A percentile compares a stretch with the other conserved stretches of the same genome.
Conservation (phyloP, 2,113 vertebrate species). For the Cheilinus undulatus region DNA sequence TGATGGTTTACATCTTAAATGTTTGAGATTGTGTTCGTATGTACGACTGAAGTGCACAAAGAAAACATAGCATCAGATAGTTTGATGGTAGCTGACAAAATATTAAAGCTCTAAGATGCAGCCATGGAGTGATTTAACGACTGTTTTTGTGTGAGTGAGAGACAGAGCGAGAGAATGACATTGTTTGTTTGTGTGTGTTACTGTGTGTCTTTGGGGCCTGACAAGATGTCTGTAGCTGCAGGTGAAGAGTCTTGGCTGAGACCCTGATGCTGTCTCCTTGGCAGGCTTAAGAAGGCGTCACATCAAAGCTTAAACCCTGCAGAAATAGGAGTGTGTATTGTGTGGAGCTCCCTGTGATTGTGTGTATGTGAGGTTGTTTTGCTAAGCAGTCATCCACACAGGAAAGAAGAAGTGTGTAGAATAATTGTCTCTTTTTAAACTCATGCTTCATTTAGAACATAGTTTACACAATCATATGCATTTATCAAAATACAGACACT, state of each 20-base stretch:
- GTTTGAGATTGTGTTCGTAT: conserved; percentile 1
- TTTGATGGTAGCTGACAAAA: conserved; percentile 72
- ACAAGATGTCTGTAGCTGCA: conserved; percentile 80
- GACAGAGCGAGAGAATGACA: conserved; percentile 2
- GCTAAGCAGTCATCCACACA: conserved; percentile 35
- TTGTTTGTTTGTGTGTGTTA: conserved; percentile 26
- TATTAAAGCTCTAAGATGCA: conserved; percentile 75
- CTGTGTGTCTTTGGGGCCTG: conserved; percentile 36
- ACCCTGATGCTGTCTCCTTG: conserved; percentile 74
- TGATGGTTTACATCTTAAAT: conserved; percentile 1
- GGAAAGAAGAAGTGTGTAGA: background rate
- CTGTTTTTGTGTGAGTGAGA: conserved; percentile 14
- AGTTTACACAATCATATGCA: no score
- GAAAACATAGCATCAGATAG: conserved; percentile 59
- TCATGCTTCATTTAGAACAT: no score
- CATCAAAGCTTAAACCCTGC: conserved; percentile 73
- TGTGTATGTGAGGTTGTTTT: conserved; percentile 29
- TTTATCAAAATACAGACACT: no score
- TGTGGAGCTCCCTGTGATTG: conserved; percentile 29
- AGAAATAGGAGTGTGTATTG: conserved; percentile 41
- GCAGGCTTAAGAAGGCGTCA: conserved; percentile 64
- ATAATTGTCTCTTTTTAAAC: background rate
- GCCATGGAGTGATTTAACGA: conserved; percentile 39
- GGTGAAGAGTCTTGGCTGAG: conserved; percentile 80
- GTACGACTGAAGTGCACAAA: background rate